A percentile compares a stretch with the other conserved stretches of the same genome.
Evolutionary conservation across 2,797 vertebrate genomes (phyloP).

Genomic region (Phaenicophaeus curvirostris): DNA sequence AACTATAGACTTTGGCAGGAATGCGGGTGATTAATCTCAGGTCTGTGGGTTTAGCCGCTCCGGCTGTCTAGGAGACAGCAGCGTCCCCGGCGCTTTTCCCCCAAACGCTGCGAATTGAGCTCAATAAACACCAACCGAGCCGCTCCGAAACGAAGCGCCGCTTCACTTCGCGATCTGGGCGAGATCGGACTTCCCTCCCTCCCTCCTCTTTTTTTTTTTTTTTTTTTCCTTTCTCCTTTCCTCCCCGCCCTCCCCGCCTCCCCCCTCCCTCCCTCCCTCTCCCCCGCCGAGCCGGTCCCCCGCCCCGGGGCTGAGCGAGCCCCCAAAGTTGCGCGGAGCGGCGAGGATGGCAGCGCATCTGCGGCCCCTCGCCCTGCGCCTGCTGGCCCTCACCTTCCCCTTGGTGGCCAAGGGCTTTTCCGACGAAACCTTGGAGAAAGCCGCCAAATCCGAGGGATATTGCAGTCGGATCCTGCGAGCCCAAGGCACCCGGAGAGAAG

Average conservation of each 20-base stretch:
- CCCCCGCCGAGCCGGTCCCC: conserved; percentile 10
- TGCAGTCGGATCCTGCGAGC: conserved; percentile 92
- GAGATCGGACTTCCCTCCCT: conserved; percentile 60
- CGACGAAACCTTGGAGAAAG: conserved; percentile 91
- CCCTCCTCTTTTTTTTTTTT: neutral
- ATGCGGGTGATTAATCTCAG: conserved; percentile 64
- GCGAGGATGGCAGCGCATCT: conserved; percentile 71
- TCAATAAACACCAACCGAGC: too few relatives aligned
- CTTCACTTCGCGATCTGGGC: conserved; percentile 73
- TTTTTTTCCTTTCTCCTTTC: too few relatives aligned
- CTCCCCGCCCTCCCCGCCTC: conserved; percentile 8
- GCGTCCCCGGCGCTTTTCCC: conserved; percentile 49
- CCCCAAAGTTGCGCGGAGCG: conserved; percentile 70
- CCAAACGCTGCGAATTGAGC: conserved; percentile 68
- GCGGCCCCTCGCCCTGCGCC: conserved; percentile 78
- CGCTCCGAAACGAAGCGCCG: conserved; percentile 77
- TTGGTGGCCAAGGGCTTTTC: conserved; percentile 83
- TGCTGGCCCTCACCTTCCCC: conserved; percentile 78
- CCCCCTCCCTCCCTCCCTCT: conserved; percentile 49
- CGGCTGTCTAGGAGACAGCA: conserved; percentile 61
- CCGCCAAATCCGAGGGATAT: conserved; percentile 89
- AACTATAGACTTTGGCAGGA: conserved; percentile 61
- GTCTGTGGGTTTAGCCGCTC: conserved; percentile 37
- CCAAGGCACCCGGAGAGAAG: conserved; percentile 89
- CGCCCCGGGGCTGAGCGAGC: neutral